phyloP scores from a whole-genome alignment of 2,113 vertebrate species.

The Australoheros scitulus region DNA sequence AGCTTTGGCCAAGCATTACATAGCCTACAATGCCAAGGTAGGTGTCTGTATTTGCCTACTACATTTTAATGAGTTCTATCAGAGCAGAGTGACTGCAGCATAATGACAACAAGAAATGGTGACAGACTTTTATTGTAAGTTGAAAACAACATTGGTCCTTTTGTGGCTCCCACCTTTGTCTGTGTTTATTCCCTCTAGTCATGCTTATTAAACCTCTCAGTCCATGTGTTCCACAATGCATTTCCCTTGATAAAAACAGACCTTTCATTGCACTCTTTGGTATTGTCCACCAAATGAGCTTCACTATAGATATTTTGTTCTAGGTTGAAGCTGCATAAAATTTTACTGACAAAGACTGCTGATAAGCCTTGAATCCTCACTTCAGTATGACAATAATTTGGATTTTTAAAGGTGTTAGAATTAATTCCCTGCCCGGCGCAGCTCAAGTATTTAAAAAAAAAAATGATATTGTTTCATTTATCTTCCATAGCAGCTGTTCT shows the following conservation, averaged over 20 bases:
- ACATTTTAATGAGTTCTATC: background rate
- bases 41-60: slow-evolving; percentile 44
- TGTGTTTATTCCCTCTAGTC: slow-evolving; percentile 1
- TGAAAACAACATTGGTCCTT: background rate
- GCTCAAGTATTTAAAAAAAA: background rate
- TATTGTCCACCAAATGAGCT: background rate
- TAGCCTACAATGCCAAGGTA: slow-evolving; percentile 98
- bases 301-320: background rate
- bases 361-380: background rate
- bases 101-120: background rate
- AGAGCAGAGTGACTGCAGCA: background rate
- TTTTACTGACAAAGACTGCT: background rate
- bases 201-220: background rate
- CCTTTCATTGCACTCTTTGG: background rate
- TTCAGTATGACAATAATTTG: background rate
- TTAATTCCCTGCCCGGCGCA: background rate
- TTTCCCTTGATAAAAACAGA: background rate
- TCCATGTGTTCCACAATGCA: background rate
- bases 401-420: background rate
- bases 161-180: slow-evolving; percentile 5
- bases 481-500: slow-evolving; percentile 30
- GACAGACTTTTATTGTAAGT: background rate
- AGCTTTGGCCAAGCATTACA: slow-evolving; percentile 97
- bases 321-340: background rate
- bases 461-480: background rate